These are phyloP conservation scores for Elegia similella DNA, from an alignment of 2,888 invertebrate genomes.

Conservation along the genomic window DNA sequence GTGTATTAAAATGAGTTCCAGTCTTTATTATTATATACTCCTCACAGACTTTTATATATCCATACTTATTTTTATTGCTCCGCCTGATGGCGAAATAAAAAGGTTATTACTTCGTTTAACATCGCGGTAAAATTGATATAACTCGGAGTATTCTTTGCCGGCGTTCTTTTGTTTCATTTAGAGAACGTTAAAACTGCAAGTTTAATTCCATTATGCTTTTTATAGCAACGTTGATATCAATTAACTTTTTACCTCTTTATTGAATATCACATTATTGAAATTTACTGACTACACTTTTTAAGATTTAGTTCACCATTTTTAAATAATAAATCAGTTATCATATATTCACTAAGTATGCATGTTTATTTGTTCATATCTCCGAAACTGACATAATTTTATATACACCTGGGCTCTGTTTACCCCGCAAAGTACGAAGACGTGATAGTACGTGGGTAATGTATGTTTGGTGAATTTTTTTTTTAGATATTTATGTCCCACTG, in stretches of 20 bases:
- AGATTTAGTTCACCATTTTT: too few species aligned
- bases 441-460: too few species aligned
- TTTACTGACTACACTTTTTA: too few species aligned
- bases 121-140: constrained; percentile 57
- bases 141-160: constrained; percentile 49
- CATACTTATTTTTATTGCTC: constrained; percentile 40
- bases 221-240: constrained; percentile 22
- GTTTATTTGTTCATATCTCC: too few species aligned
- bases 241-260: not conserved
- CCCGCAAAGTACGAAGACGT: too few species aligned
- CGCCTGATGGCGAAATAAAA: constrained; percentile 55
- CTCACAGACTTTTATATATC: constrained; percentile 28
- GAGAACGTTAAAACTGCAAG: constrained; percentile 33
- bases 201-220: constrained; percentile 35
- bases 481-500: too few species aligned
- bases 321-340: too few species aligned
- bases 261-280: not conserved
- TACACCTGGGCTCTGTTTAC: too few species aligned
- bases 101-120: constrained; percentile 58
- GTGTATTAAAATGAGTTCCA: constrained; percentile 8
- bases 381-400: too few species aligned
- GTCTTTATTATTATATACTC: constrained; percentile 25
- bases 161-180: constrained; percentile 46
- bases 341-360: too few species aligned
- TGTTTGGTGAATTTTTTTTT: too few species aligned